Base-by-base conservation (phyloP, 2,797 vertebrate genomes). In the Danio aesculapii region DNA sequence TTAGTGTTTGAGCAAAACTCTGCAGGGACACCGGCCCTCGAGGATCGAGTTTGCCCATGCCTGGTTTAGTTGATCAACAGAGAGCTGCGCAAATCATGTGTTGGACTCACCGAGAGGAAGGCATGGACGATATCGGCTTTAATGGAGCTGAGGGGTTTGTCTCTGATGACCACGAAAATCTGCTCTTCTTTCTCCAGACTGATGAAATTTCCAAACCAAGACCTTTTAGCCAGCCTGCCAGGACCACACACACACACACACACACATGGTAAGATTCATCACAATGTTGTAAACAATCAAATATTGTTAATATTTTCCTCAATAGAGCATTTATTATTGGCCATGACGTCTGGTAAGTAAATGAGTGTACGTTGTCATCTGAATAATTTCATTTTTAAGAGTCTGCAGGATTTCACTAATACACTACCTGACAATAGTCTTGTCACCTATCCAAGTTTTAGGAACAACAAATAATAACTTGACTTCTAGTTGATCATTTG, bases 121-220 rank as follows among this genome's bases (percentile, higher is more conserved):
- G 96, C 96, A 8, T 97, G 97, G 85, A 98, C 96, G 14, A 98
- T 97, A 91, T 98, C 97, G 0, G 96, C 97, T 91, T 98, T 98
- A 91, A 98, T 96, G 63, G 96, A 97, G 91, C 96, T 97, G 88
- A 98, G 93, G 17, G 97, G 96, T 88, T 97, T 97, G 92, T 97
- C 96, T 92, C 95, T 93, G 87, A 98, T 96, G 91, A 97, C 96
- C 78, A 97, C 95, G 71, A 97, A 97, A 90, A 98, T 97, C 89
- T 97, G 96, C 87, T 98, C 97, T 89, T 98, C 97, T 89, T 97
- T 97, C 90, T 98, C 97, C 91, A 97, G 86, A 86, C 96, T 96
- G 84, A 98, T 97, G 88, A 98, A 97, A 91, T 97, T 97, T 81
- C 97, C 97, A 70, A 98, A 98, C 97, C 97, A 98, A 6, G 97